These are phyloP conservation scores for Venturia canescens DNA, from an alignment of 1,140 invertebrate genomes.

Conservation along the genomic window DNA sequence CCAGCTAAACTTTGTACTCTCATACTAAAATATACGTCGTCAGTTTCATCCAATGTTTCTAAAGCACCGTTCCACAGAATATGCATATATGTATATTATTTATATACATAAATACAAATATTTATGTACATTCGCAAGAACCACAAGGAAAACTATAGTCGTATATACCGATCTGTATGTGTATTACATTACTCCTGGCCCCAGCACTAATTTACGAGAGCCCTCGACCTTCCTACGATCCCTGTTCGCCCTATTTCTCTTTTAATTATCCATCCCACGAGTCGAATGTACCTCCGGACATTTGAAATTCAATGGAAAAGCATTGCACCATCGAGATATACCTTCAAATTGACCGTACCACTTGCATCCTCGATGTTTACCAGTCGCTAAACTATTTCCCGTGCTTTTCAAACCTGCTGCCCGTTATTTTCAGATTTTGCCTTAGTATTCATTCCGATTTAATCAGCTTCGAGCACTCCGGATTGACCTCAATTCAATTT, in stretches of 20 bases:
- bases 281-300: not conserved
- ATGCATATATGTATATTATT: not conserved
- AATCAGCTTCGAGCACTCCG: not conserved
- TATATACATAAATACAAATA: not conserved
- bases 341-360: conserved; percentile 11
- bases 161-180: not conserved
- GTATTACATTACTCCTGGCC: not conserved
- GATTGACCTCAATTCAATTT: not conserved
- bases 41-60: not conserved
- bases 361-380: conserved; percentile 5
- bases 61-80: not conserved
- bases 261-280: conserved; percentile 20
- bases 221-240: conserved; percentile 9
- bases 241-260: not conserved
- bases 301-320: conserved; percentile 41
- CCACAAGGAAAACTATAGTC: too few relatives aligned
- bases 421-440: too few relatives aligned
- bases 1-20: not conserved
- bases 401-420: too few relatives aligned
- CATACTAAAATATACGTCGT: not conserved
- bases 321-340: not conserved
- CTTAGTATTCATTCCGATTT: not conserved
- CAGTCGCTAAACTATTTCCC: too few relatives aligned
- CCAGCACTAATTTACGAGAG: conserved; percentile 12
- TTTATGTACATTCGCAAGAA: too few relatives aligned